Evolutionary conservation across 2,888 invertebrate genomes (phyloP).

Genomic region (Eilema caniola): DNA sequence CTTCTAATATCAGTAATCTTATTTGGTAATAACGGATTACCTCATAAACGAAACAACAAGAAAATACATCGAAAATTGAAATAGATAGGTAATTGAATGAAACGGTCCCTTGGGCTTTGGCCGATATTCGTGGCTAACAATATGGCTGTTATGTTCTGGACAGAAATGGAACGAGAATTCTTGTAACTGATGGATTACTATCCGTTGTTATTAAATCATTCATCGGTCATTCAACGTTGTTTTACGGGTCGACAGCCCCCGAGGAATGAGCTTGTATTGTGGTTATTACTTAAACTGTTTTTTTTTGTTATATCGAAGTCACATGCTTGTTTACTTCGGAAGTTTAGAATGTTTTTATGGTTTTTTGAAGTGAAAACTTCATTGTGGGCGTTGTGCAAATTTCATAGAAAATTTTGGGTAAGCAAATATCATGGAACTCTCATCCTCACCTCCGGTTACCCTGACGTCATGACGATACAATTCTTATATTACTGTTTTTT

Average conservation of each 20-base stretch:
- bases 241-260: not conserved
- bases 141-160: not conserved
- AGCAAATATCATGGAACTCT: no score
- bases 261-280: not conserved
- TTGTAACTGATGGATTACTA: slow-evolving; percentile 4
- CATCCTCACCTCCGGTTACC: no score
- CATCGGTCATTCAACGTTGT: not conserved
- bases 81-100: not conserved
- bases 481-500: no score
- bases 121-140: not conserved
- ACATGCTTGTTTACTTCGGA: no score
- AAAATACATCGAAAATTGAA: slow-evolving; percentile 22
- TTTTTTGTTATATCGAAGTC: no score
- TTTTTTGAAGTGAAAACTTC: no score
- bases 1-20: not conserved
- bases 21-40: not conserved
- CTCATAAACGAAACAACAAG: not conserved
- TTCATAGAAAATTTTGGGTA: no score
- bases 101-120: not conserved
- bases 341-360: no score
- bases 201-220: not conserved
- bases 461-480: no score
- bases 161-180: not conserved
- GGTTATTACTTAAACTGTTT: not conserved
- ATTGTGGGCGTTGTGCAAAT: no score